phyloP scores from a whole-genome alignment of 2,797 vertebrate genomes.

The Glyptemys insculpta region DNA sequence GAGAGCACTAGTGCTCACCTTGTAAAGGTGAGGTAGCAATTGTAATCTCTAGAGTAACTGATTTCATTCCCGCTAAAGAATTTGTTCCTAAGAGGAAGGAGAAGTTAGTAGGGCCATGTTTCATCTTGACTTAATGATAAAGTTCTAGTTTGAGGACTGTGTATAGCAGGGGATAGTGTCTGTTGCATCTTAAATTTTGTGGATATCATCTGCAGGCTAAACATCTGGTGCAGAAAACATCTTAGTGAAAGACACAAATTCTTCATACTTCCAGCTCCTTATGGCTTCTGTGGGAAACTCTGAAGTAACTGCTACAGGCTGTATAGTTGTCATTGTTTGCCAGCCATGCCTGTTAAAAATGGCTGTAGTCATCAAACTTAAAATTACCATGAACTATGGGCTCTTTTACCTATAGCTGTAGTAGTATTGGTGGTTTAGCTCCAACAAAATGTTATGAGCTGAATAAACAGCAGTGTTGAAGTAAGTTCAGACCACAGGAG shows the following conservation, averaged over 20 bases:
- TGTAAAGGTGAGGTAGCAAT: neutral
- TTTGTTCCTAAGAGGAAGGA: neutral
- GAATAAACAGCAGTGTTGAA: neutral
- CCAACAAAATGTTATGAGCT: neutral
- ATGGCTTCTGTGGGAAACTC: neutral
- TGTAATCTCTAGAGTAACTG: neutral
- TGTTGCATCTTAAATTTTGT: neutral
- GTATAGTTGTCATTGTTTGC: neutral
- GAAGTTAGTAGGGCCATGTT: neutral
- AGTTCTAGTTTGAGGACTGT: neutral
- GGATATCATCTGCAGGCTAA: neutral
- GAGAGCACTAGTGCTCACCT: accelerated
- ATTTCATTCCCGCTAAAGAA: neutral
- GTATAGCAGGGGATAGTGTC: neutral
- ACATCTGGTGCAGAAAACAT: neutral
- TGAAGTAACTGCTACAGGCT: neutral
- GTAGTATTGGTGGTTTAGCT: neutral
- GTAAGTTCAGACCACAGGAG: neutral
- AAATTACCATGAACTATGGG: neutral
- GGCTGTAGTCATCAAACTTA: neutral
- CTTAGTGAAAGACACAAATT: neutral
- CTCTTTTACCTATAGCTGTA: neutral
- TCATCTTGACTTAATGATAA: neutral
- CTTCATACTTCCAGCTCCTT: neutral
- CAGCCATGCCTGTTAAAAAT: neutral